Base-by-base conservation (phyloP, 2,113 vertebrate species). In the Collichthys lucidus region DNA sequence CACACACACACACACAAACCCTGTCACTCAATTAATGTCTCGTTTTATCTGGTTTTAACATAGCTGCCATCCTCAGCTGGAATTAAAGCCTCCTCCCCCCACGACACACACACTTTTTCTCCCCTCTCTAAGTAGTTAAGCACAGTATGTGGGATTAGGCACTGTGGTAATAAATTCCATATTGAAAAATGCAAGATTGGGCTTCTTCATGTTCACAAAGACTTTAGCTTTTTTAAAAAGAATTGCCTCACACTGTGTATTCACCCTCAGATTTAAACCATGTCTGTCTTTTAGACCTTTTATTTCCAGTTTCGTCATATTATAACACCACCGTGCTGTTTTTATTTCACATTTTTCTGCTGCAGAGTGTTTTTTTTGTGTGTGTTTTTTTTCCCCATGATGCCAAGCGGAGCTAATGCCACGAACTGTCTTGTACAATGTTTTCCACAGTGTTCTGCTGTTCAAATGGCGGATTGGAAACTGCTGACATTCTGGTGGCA, bases 31-130 rank as follows among this genome's bases (percentile, higher is more conserved):
- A 85, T 90, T 89, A 91, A 86, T 77, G 82, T 77, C 67, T 78
- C 55, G 57, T 87, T 93, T 93, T 90, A 94, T 94, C 92, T 92
- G 83, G 66, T 67, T 82, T 86, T 89, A 88, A 90, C 87, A 91
- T 88, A 87, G 89, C 88, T 91, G 86, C 90, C 84, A 86, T 86
- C 82, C 85, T 87, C 82, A 82, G 86, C 85, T 80, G 81, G 87
- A 87, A 90, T 91, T 88, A 90, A 89, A 81, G 71, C 74, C 62
- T 61, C 22, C 77, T 57, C 16, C 72, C 55, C 20, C 35, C 35
- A n/a, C 44, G 77, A 52, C 77, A 53, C 55, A 49, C 60, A 40
- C 63, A 20, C 49, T 17, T 5, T 47, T 74, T 24, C n/a, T 24
- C 63, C 67, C 64, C 26, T 40, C 60, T 72, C 61, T 88, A 83